Percentiles rank a stretch among this genome's conserved stretches.
phyloP scores from a whole-genome alignment of 2,888 invertebrate genomes.

The Parnassius glacialis region DNA sequence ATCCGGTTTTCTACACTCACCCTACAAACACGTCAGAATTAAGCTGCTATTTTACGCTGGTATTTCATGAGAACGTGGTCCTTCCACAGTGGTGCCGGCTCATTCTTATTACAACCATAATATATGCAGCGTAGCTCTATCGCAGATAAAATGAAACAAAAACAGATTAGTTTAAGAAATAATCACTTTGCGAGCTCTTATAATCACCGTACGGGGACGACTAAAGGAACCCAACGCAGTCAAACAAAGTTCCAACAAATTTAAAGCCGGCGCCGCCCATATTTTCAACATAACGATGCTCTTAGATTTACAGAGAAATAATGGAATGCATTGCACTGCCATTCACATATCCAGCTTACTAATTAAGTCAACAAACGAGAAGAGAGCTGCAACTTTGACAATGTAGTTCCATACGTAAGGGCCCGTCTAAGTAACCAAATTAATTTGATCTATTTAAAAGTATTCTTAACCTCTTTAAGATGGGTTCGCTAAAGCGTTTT shows the following conservation, averaged over 20 bases:
- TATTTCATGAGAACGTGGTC: too few relatives aligned
- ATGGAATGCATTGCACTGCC: constrained; percentile 74
- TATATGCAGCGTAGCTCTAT: too few relatives aligned
- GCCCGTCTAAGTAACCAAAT: constrained; percentile 48
- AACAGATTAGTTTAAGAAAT: background rate
- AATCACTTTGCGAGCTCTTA: background rate
- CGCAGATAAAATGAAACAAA: too few relatives aligned
- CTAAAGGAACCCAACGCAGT: constrained; percentile 19
- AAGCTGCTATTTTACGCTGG: too few relatives aligned
- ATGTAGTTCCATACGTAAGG: constrained; percentile 76
- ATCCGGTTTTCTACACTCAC: too few relatives aligned
- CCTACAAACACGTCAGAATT: too few relatives aligned
- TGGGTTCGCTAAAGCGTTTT: background rate
- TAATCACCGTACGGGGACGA: constrained; percentile 2
- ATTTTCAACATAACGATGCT: constrained; percentile 76
- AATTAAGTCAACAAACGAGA: constrained; percentile 77
- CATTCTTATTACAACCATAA: too few relatives aligned
- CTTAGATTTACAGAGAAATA: constrained; percentile 63
- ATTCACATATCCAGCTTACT: constrained; percentile 80
- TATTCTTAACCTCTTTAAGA: constrained; percentile 17
- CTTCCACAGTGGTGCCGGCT: too few relatives aligned
- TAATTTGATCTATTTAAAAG: constrained; percentile 40
- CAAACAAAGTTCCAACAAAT: constrained; percentile 4
- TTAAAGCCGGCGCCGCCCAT: constrained; percentile 56
- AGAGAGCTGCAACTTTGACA: constrained; percentile 79